Conservation (phyloP, 2,113 vertebrate species). For the Lepisosteus osseus region DNA sequence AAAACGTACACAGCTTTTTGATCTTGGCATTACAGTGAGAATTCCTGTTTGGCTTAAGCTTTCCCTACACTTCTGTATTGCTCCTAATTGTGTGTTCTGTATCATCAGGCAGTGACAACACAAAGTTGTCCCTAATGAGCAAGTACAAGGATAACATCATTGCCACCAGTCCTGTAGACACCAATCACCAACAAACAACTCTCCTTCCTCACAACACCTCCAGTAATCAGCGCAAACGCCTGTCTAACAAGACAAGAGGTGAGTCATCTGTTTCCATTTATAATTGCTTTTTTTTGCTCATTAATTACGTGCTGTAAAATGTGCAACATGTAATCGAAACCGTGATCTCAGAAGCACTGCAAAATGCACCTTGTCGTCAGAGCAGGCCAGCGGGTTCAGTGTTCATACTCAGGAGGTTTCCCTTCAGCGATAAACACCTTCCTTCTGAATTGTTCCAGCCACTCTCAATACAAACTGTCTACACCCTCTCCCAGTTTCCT, state of each 20-base stretch:
- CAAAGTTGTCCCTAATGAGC: conserved; percentile 96
- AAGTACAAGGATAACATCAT: conserved; percentile 99
- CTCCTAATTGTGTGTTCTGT: conserved; percentile 37
- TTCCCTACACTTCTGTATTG: too few species aligned
- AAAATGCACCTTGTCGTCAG: neutral
- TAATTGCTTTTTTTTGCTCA: neutral
- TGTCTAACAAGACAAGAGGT: conserved; percentile 94
- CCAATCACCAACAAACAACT: conserved; percentile 92
- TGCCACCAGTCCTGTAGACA: conserved; percentile 89
- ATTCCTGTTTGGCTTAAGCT: too few species aligned
- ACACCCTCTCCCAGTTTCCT: too few species aligned
- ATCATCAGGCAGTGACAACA: conserved; percentile 83
- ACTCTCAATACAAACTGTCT: too few species aligned
- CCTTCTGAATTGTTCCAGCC: neutral
- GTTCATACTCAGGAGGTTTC: neutral
- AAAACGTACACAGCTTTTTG: too few species aligned
- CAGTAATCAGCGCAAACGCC: conserved; percentile 90
- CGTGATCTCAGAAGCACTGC: neutral
- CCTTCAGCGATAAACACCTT: neutral
- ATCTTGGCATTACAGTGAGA: too few species aligned
- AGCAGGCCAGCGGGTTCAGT: too few species aligned
- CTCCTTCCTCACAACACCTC: conserved; percentile 89
- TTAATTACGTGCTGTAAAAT: neutral
- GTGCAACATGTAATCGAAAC: neutral
- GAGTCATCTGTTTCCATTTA: conserved; percentile 39